Percentiles rank a stretch among this genome's conserved stretches.
These are phyloP conservation scores for Grallaria varia DNA, from an alignment of 2,113 vertebrate genomes.

Conservation along the genomic window DNA sequence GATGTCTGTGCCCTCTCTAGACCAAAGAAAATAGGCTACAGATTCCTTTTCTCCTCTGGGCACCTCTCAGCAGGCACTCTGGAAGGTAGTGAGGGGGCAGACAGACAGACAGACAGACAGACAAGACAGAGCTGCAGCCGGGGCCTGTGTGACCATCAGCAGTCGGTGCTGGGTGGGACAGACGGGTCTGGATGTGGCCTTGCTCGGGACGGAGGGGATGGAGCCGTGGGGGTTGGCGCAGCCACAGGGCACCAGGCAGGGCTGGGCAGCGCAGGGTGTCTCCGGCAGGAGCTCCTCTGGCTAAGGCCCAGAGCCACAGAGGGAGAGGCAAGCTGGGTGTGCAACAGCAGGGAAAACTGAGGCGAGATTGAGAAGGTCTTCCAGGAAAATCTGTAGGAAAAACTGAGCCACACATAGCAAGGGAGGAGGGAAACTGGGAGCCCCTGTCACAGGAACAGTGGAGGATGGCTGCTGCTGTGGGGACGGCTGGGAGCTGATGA, in stretches of 20 bases:
- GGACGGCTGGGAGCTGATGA: background rate
- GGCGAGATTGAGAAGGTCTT: background rate
- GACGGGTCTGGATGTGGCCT: rapidly evolving
- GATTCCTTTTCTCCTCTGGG: background rate
- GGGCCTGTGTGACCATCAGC: rapidly evolving
- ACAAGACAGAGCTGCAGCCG: background rate
- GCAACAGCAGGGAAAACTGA: background rate
- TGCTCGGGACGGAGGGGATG: too few species aligned
- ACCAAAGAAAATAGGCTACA: background rate
- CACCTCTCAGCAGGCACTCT: background rate
- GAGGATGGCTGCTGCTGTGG: rapidly evolving
- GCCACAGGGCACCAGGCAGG: rapidly evolving
- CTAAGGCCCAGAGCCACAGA: rapidly evolving
- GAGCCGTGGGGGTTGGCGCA: background rate
- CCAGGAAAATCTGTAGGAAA: background rate
- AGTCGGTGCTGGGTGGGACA: rapidly evolving
- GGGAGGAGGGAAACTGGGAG: background rate
- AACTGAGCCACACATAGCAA: background rate
- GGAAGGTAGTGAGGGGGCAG: too few species aligned
- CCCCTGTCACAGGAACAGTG: rapidly evolving
- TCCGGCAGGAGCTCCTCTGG: background rate
- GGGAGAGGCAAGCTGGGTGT: background rate
- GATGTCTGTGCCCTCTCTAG: background rate
- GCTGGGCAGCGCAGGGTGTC: background rate
- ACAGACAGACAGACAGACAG: background rate